Percentiles rank a stretch among this genome's conserved stretches.
Evolutionary conservation across 2,888 invertebrate species (phyloP).

Genomic region (Carpatolechia fugitivella): DNA sequence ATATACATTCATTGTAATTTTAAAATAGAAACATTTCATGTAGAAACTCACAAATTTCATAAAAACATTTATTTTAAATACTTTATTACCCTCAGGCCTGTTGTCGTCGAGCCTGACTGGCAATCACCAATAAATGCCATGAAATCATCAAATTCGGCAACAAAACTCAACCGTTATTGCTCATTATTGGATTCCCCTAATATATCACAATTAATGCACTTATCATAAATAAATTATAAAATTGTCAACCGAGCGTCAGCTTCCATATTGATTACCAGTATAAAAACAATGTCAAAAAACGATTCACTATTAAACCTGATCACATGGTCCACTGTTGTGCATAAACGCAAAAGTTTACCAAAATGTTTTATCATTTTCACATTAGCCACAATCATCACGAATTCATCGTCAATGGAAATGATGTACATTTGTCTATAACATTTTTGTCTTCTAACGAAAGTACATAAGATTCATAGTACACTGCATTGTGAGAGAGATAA

Average conservation of each 20-base stretch:
- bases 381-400: slow-evolving; percentile 67
- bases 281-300: slow-evolving; percentile 73
- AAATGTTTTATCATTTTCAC: slow-evolving; percentile 63
- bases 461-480: slow-evolving; percentile 60
- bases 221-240: slow-evolving; percentile 77
- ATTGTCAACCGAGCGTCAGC: slow-evolving; percentile 70
- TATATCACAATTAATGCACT: slow-evolving; percentile 77
- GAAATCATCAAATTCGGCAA: slow-evolving; percentile 48
- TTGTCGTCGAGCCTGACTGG: slow-evolving; percentile 31
- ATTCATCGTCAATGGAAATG: slow-evolving; percentile 64
- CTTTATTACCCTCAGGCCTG: slow-evolving; percentile 60
- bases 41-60: slow-evolving; percentile 69
- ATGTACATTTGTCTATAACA: slow-evolving; percentile 47
- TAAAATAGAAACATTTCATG: slow-evolving; percentile 71
- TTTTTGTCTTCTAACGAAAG: slow-evolving; percentile 67
- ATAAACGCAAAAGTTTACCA: slow-evolving; percentile 67
- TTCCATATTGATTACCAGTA: slow-evolving; percentile 60
- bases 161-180: slow-evolving; percentile 50
- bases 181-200: slow-evolving; percentile 55
- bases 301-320: slow-evolving; percentile 70
- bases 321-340: slow-evolving; percentile 74
- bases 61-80: slow-evolving; percentile 57
- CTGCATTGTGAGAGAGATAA: slow-evolving; percentile 40
- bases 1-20: slow-evolving; percentile 76
- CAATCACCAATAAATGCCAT: slow-evolving; percentile 54